These are phyloP conservation scores for Oryctes rhinoceros DNA, from an alignment of 1,140 invertebrate genomes.

Conservation along the genomic window DNA sequence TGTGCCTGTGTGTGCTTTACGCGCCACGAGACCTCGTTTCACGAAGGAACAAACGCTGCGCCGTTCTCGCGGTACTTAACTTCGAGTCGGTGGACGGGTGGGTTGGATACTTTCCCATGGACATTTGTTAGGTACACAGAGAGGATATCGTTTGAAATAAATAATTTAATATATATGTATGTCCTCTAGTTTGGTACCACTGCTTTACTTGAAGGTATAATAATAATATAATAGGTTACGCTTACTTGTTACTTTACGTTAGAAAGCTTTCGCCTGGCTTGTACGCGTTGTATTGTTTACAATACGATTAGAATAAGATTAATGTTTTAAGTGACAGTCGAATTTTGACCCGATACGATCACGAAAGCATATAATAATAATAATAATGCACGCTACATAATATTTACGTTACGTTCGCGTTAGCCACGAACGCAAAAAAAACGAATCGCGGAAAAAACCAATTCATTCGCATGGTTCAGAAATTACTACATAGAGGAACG, in stretches of 20 bases:
- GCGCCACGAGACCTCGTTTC: not conserved
- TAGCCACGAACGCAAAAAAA: not conserved
- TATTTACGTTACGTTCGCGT: slow-evolving; percentile 19
- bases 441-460: not conserved
- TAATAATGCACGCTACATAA: not conserved
- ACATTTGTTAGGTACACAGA: not conserved
- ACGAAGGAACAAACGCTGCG: slow-evolving; percentile 1
- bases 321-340: too few species aligned
- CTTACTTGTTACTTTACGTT: too few species aligned
- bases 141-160: too few species aligned
- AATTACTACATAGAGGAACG: slow-evolving; percentile 19
- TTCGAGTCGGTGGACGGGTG: not conserved
- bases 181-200: too few species aligned
- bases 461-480: slow-evolving; percentile 17
- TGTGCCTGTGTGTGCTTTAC: not conserved
- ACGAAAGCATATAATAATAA: too few species aligned
- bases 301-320: too few species aligned
- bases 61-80: slow-evolving; percentile 26
- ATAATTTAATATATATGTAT: too few species aligned
- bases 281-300: too few species aligned
- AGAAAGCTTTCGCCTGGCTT: too few species aligned
- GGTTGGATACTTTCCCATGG: slow-evolving; percentile 22
- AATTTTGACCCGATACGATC: too few species aligned
- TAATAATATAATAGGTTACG: too few species aligned
- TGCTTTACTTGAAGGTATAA: too few species aligned